These are phyloP conservation scores for Axea sp. DNA, from an alignment of 2,888 invertebrate species.

Conservation along the genomic window DNA sequence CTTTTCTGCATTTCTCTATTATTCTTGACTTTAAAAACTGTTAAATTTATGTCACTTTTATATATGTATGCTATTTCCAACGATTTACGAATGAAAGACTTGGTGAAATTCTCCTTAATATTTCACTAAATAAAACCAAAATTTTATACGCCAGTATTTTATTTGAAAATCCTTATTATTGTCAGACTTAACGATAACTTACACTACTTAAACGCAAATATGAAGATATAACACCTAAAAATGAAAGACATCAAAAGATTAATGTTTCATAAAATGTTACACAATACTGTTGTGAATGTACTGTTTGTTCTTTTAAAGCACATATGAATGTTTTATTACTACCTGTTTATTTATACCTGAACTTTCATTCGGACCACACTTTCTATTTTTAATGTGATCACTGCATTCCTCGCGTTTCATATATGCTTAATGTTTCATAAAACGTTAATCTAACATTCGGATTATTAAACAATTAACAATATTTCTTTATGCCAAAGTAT, in stretches of 20 bases:
- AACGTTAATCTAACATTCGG: no score
- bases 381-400: not conserved
- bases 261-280: conserved; percentile 11
- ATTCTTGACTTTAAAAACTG: not conserved
- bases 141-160: conserved; percentile 23
- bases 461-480: no score
- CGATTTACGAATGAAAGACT: conserved; percentile 18
- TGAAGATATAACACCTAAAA: conserved; percentile 14
- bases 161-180: conserved; percentile 29
- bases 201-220: conserved; percentile 22
- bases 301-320: conserved; percentile 18
- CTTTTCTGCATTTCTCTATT: not conserved
- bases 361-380: not conserved
- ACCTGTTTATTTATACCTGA: conserved; percentile 4
- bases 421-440: no score
- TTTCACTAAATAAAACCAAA: conserved; percentile 23
- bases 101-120: not conserved
- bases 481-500: no score
- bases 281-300: conserved; percentile 1
- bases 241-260: conserved; percentile 13
- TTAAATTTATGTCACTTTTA: not conserved
- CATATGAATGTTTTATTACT: conserved; percentile 16
- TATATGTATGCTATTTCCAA: not conserved
- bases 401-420: not conserved
- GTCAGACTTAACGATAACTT: conserved; percentile 25